Conservation (phyloP, 1,140 invertebrate genomes). For the Listronotus bonariensis region DNA sequence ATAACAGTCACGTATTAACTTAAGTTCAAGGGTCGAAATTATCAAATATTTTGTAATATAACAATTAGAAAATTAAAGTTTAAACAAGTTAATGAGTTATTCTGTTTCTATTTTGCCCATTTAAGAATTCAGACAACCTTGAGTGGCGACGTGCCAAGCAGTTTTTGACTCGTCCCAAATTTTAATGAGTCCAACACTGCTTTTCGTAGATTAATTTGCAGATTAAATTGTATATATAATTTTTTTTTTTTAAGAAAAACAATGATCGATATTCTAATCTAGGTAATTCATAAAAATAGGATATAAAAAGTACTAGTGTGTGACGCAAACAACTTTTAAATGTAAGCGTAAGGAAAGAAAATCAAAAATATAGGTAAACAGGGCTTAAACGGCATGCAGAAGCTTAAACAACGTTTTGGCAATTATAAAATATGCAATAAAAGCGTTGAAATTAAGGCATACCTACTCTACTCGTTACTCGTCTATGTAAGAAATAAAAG, state of each 20-base stretch:
- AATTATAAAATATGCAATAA: too few species aligned
- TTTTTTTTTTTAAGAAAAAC: slow-evolving; percentile 4
- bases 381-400: too few species aligned
- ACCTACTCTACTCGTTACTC: too few species aligned
- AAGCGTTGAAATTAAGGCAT: too few species aligned
- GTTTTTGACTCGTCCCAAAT: background rate
- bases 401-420: too few species aligned
- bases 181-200: slow-evolving; percentile 10
- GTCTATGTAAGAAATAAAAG: background rate
- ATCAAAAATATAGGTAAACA: too few species aligned
- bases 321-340: too few species aligned
- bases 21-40: too few species aligned
- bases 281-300: background rate
- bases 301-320: too few species aligned
- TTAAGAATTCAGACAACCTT: slow-evolving; percentile 15
- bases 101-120: slow-evolving; percentile 3
- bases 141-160: background rate
- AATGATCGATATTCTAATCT: background rate
- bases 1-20: too few species aligned
- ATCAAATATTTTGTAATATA: too few species aligned
- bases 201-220: slow-evolving; percentile 1
- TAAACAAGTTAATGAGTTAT: background rate
- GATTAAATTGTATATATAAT: slow-evolving; percentile 18
- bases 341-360: too few species aligned
- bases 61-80: background rate